phyloP scores from a whole-genome alignment of 1,140 invertebrate species.

The Listronotus oregonensis region DNA sequence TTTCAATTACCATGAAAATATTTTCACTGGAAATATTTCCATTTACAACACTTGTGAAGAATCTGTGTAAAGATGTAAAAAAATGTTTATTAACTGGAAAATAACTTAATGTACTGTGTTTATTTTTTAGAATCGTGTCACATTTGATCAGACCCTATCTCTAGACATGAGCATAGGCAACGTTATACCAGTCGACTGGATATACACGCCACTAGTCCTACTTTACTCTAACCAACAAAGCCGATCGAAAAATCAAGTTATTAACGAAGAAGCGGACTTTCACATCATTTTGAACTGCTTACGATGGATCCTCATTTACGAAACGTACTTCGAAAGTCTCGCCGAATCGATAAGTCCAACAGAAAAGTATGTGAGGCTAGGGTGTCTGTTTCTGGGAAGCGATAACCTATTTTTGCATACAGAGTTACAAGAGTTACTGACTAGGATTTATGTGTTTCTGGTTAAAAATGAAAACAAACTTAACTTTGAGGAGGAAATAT shows the following conservation, averaged over 20 bases:
- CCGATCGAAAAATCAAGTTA: conserved; percentile 50
- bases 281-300: conserved; percentile 55
- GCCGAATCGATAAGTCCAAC: conserved; percentile 60
- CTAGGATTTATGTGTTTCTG: conserved; percentile 58
- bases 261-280: conserved; percentile 52
- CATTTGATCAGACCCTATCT: conserved; percentile 15
- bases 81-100: too few species aligned
- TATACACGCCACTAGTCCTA: conserved; percentile 67
- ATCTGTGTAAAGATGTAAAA: too few species aligned
- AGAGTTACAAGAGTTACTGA: conserved; percentile 58
- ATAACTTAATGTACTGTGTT: too few species aligned
- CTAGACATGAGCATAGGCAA: conserved; percentile 56
- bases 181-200: conserved; percentile 70
- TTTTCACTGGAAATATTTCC: too few species aligned
- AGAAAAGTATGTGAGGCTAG: conserved; percentile 62
- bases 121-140: conserved; percentile 11
- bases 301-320: conserved; percentile 64
- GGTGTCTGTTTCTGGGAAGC: conserved; percentile 63
- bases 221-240: conserved; percentile 61
- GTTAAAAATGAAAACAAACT: conserved; percentile 54
- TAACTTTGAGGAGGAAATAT: conserved; percentile 59
- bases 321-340: conserved; percentile 62
- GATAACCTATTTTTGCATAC: conserved; percentile 62
- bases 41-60: too few species aligned
- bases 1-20: too few species aligned